These are phyloP conservation scores for Dioctria rufipes DNA, from an alignment of 2,888 invertebrate species.

Conservation along the genomic window DNA sequence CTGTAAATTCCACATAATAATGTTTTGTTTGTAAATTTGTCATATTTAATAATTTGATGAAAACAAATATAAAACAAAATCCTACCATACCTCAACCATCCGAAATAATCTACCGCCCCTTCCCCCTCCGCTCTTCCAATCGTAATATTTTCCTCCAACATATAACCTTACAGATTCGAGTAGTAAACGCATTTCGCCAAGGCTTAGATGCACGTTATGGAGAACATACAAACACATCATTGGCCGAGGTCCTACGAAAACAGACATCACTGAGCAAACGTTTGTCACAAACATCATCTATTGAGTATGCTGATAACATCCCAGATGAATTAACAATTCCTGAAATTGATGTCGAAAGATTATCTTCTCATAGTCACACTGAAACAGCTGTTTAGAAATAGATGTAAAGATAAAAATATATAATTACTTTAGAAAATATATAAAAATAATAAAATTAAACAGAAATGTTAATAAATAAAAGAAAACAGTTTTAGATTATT, in stretches of 20 bases:
- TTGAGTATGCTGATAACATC: conserved; percentile 92
- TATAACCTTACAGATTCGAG: conserved; percentile 90
- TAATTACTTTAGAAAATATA: conserved; percentile 1
- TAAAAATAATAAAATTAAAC: conserved; percentile 13
- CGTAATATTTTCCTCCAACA: conserved; percentile 62
- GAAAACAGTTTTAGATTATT: conserved; percentile 22
- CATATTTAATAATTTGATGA: not conserved
- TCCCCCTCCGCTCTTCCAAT: conserved; percentile 60
- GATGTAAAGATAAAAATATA: not conserved
- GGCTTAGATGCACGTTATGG: conserved; percentile 96
- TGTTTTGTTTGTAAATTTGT: no score
- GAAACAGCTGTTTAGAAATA: conserved; percentile 88
- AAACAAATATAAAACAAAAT: conserved; percentile 5
- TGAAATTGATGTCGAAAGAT: conserved; percentile 93
- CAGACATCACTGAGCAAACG: conserved; percentile 94
- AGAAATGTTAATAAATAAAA: conserved; percentile 3
- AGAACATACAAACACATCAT: conserved; percentile 92
- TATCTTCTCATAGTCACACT: conserved; percentile 94
- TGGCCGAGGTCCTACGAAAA: conserved; percentile 94
- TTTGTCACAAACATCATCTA: conserved; percentile 91
- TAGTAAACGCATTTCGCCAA: conserved; percentile 99
- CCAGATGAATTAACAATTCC: conserved; percentile 91
- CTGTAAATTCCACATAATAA: not conserved
- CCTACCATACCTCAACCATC: conserved; percentile 56
- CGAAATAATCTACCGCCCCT: conserved; percentile 55